Conservation (phyloP, 2,113 vertebrate species). For the Cnemophilus loriae region DNA sequence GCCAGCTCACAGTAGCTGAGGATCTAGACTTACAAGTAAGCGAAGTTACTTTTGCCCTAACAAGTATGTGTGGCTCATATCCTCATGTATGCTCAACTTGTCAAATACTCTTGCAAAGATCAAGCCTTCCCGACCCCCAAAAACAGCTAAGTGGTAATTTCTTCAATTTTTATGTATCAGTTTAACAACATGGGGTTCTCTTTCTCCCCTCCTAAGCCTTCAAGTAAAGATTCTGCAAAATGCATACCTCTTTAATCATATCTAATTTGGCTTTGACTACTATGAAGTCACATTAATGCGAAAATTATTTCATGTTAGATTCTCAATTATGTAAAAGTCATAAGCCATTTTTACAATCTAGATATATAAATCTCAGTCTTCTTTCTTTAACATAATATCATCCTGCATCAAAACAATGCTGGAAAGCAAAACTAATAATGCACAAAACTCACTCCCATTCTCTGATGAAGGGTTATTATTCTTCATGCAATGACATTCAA, state of each 20-base stretch:
- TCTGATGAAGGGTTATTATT: neutral
- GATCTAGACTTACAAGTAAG: neutral
- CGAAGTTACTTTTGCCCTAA: slow-evolving; percentile 27
- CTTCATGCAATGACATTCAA: neutral
- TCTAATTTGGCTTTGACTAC: neutral
- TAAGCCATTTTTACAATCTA: neutral
- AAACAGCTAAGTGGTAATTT: neutral
- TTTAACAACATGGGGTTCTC: neutral
- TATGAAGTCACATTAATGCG: neutral
- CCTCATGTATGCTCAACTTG: neutral
- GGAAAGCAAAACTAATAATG: neutral
- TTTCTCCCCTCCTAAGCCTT: neutral
- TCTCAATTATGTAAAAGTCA: neutral
- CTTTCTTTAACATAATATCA: neutral
- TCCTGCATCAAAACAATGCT: neutral
- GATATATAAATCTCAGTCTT: neutral
- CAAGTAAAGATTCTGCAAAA: neutral
- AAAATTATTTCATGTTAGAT: neutral
- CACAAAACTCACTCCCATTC: neutral
- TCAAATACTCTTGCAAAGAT: neutral
- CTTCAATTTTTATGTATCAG: neutral
- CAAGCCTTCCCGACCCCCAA: neutral
- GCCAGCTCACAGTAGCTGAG: neutral
- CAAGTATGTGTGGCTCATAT: neutral
- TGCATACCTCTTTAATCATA: neutral